These are phyloP conservation scores for Chiridota heheva DNA, from an alignment of 35 echinoderm and acorn worm species.

Conservation along the genomic window DNA sequence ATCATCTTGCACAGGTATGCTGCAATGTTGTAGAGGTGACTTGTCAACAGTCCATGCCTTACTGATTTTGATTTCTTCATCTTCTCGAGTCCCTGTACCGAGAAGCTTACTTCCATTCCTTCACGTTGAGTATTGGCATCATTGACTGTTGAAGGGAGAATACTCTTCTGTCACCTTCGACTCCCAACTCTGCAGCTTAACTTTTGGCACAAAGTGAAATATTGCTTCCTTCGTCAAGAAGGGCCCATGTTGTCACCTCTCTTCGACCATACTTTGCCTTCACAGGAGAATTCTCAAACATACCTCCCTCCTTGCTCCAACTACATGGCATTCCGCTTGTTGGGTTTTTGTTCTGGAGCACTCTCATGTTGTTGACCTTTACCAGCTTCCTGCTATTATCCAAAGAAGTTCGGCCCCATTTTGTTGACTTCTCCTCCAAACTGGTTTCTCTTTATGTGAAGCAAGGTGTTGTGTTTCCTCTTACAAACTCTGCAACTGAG, in stretches of 20 bases:
- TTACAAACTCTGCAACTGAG: constrained; percentile 4
- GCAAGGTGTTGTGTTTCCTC: constrained; percentile 12
- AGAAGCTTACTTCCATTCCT: constrained; percentile 14
- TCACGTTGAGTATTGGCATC: not conserved
- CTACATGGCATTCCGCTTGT: constrained; percentile 10
- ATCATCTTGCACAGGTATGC: constrained; percentile 30
- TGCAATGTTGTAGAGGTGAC: constrained; percentile 12
- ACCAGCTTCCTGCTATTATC: no score
- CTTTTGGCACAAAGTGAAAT: constrained; percentile 17
- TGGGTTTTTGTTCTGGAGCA: no score
- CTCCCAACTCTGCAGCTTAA: constrained; percentile 23
- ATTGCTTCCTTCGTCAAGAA: constrained; percentile 4
- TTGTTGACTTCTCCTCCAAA: constrained; percentile 17
- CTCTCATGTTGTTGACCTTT: no score
- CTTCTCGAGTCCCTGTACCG: not conserved
- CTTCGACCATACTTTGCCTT: not conserved
- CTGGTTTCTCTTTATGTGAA: not conserved
- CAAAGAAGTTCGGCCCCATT: constrained; percentile 4
- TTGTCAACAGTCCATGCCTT: constrained; percentile 38
- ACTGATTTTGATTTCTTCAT: constrained; percentile 15
- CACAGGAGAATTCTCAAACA: constrained; percentile 29
- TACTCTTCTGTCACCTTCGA: not conserved
- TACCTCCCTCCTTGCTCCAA: not conserved
- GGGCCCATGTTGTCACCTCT: not conserved
- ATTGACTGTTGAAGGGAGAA: constrained; percentile 37